Base-by-base conservation (phyloP, 1,140 invertebrate species). In the Brachionus sp. region DNA sequence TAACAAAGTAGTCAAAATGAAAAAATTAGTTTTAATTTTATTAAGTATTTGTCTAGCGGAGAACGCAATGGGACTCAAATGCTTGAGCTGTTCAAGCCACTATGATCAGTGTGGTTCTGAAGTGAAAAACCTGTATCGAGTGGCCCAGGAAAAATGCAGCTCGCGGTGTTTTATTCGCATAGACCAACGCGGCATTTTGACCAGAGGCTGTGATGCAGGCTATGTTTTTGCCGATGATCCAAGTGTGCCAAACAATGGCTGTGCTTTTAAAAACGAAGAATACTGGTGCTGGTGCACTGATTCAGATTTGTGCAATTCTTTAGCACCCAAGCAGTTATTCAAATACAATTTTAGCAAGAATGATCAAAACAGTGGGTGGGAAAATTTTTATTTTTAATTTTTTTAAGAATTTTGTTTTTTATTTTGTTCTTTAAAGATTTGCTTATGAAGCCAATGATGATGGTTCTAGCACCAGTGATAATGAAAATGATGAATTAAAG, bases 281-380 rank as follows among this genome's bases (percentile, higher is more conserved):
- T 75, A 75, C 29, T 75, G 70, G 70, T 75, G 70, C 33, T 75
- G 70, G 70, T 75, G 70, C n/a, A 75, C n/a, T 0, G 25, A 44
- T 46, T 19, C n/a, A 12, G 70, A 75, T 46, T 75, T 75, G 70
- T 75, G 70, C 44, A 75, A 75, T 50, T 25, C 37, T 6, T 9
- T 19, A 7, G 12, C 35, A 35, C 66, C 66, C 5, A 70, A 70
- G 13, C n/a, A 70, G 16, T 12, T 70, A 39, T 37, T 70, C 3
- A 70, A 19, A n/a, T 39, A 70, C 39, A 19, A 37, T 37, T 70
- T 70, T 39, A 37, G 25, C 29, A 66, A 33, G 29, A 66, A 66
- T 37, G 33, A 66, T 16, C 64, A 66, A 33, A 70, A 35, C n/a
- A 70, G 66, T 70, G 66, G 66, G 66, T 70, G 37, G 33, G 66